Conservation (phyloP, 2,797 vertebrate species). For the Alauda arvensis region DNA sequence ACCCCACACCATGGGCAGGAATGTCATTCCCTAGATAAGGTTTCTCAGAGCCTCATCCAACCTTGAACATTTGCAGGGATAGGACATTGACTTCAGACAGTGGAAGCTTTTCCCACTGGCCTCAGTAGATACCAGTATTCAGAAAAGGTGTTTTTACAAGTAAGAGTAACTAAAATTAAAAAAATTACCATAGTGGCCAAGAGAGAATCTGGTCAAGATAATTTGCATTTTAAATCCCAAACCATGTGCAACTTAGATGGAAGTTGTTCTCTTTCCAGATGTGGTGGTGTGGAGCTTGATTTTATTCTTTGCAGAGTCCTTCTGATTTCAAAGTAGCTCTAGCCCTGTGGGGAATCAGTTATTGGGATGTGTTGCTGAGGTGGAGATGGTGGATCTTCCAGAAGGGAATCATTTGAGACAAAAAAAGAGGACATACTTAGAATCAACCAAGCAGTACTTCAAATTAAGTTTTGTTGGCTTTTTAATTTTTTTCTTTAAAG, state of each 20-base stretch:
- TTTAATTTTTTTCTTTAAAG: neutral
- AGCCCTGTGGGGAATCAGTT: neutral
- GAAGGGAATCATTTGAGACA: neutral
- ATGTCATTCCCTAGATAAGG: neutral
- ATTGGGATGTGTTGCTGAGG: neutral
- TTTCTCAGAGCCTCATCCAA: neutral
- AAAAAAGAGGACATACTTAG: neutral
- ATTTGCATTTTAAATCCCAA: neutral
- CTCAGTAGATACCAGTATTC: neutral
- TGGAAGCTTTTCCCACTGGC: neutral
- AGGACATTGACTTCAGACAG: neutral
- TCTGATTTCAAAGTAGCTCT: neutral
- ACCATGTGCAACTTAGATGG: neutral
- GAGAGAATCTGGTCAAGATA: neutral
- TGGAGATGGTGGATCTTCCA: neutral
- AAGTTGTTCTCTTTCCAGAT: neutral
- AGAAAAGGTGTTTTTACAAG: neutral
- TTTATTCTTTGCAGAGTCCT: neutral
- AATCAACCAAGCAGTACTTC: neutral
- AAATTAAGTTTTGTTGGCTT: neutral
- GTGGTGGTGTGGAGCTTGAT: neutral
- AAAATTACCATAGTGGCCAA: neutral
- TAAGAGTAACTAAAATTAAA: neutral
- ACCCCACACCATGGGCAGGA: neutral
- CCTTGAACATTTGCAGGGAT: neutral